Base-by-base conservation (phyloP, 2,797 vertebrate species). In the Argyrosomus regius region DNA sequence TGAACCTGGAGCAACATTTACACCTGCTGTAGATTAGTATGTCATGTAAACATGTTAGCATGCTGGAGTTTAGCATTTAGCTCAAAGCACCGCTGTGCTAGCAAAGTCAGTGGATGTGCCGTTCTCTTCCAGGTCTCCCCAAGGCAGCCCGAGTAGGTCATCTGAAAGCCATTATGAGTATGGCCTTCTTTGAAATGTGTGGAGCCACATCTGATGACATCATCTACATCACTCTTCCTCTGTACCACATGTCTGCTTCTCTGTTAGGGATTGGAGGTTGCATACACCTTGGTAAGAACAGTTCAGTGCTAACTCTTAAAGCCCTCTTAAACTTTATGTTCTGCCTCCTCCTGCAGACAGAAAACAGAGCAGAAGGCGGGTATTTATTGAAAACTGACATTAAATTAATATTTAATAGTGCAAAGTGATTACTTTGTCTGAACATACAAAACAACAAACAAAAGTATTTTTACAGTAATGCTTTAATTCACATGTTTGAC, bases 191-290 rank as follows among this genome's bases (percentile, higher is more conserved):
- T 50, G 90, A 94, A 22, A 86, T 98, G 88, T 97, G 96, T 18
- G 97, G 96, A 0, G 96, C 93, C 6, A 87, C 62, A 22, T 83
- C 89, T 62, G 68, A 89, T 0, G 97, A 99, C 12, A 87, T 95
- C 3, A 92, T 99, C 88, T 98, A 98, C 90, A 90, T 98, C 64
- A 88, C 97, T 0, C 96, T 99, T 35, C 97, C 97, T 0, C 96
- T 99, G 3, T 96, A 97, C 89, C 97, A 99, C 92, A 97, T 97
- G 96, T 95, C 97, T 0, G 97, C 97, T 0, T 95, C 97, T 48
- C 92, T 99, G 14, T 79, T 98, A 81, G 97, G 96, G 35, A 65
- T 99, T 0, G 92, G 96, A 0, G 97, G 97, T 78, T 97, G 96
- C 90, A 92, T 98, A 3, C 94, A 96, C 65, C 94, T 98, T 0